A percentile compares a stretch with the other conserved stretches of the same genome.
Evolutionary conservation across 1,140 invertebrate species (phyloP).

Genomic region (Hyphantria cunea): DNA sequence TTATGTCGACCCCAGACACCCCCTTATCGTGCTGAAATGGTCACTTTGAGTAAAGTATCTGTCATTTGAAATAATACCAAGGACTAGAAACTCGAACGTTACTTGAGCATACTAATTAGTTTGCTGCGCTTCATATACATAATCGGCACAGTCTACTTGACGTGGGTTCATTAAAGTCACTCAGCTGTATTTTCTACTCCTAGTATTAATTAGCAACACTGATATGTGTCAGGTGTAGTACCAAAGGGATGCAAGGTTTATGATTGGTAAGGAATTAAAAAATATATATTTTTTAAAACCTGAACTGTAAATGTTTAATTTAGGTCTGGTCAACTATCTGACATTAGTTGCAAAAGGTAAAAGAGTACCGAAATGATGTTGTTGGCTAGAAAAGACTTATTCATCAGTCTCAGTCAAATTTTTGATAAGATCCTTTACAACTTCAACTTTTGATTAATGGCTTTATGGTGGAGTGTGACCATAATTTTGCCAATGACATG

Average conservation of each 20-base stretch:
- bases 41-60: conserved; percentile 58
- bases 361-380: too few relatives aligned
- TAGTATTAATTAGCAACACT: conserved; percentile 13
- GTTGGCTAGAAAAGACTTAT: too few relatives aligned
- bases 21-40: conserved; percentile 49
- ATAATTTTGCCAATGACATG: too few relatives aligned
- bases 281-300: too few relatives aligned
- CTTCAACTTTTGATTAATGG: too few relatives aligned
- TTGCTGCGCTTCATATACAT: conserved; percentile 10
- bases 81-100: conserved; percentile 27
- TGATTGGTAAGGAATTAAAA: too few relatives aligned
- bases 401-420: too few relatives aligned
- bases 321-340: too few relatives aligned
- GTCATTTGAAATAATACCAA: conserved; percentile 51
- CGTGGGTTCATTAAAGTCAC: conserved; percentile 20
- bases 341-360: too few relatives aligned
- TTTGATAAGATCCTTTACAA: too few relatives aligned
- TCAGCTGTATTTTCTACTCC: conserved; percentile 5
- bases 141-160: conserved; percentile 13
- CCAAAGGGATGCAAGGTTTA: neutral
- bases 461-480: too few relatives aligned
- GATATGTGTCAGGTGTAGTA: neutral
- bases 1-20: conserved; percentile 54
- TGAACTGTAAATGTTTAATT: too few relatives aligned
- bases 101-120: conserved; percentile 31